Base-by-base conservation (phyloP, 2,113 vertebrate genomes). In the Chionodraco myersi region DNA sequence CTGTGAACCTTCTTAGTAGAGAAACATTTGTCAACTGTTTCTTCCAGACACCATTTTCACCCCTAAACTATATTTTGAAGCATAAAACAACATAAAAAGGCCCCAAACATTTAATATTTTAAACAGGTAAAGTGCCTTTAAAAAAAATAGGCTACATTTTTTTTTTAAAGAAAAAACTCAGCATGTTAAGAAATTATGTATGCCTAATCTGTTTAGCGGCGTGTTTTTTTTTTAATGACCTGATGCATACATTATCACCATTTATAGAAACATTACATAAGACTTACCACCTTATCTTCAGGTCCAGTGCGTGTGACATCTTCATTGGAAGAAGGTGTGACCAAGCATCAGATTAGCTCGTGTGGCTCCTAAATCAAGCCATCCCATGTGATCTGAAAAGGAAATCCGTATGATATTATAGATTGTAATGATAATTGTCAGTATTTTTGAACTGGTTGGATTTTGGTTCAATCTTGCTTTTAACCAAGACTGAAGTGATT, bases 1-100 rank as follows among this genome's bases (percentile, higher is more conserved):
- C 80, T 90, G 71, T 83, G 14, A n/a, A 34, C n/a, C 68, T 80
- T 82, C 76, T n/a, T 14, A 44, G 23, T 49, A n/a, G n/a, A 64
- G 23, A 36, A 72, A 53, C 1, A 54, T 48, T 10, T 9, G 1
- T 60, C 44, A 53, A 5, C 6, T 4, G 21, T 73, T 75, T 67
- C 48, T 56, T 4, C 18, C 3, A 75, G 51, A 73, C 53, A 21
- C 18, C 49, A 67, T 48, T 65, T 61, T 56, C 48, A 61, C 7
- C 41, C 23, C 23, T 6, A n/a, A 71, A 66, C 41, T 34, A 63
- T 62, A 2, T 41, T 62, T 44, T 44, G 10, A 47, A 45, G 11
- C 44, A 49, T 45, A 52, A 67, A 45, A 54, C 3, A 48, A 58
- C 51, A 57, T 34, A 23, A 53, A 10, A 1, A n/a, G 18, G 11